These are phyloP conservation scores for Drosophila peninsularis DNA, from an alignment of 2,888 invertebrate species.

Conservation along the genomic window DNA sequence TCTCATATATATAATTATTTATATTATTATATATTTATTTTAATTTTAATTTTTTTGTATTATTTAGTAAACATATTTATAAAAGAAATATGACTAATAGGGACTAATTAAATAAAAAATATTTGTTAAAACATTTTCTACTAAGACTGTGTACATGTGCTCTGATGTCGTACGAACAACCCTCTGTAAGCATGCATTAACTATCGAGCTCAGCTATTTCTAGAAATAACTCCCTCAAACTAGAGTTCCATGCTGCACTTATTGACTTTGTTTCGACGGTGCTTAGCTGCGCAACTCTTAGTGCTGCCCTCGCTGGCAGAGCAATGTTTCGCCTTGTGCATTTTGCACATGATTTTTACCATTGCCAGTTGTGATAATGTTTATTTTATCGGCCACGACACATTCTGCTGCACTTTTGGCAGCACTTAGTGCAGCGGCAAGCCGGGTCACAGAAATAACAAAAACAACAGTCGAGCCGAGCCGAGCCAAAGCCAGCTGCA, in stretches of 20 bases:
- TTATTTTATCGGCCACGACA: conserved; percentile 81
- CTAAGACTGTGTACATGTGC: no score
- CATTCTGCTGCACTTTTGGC: conserved; percentile 81
- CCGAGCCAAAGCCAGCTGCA: neutral
- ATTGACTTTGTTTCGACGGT: neutral
- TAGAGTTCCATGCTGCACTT: no score
- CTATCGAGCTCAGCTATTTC: no score
- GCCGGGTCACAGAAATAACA: conserved; percentile 65
- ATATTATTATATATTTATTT: no score
- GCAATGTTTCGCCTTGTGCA: conserved; percentile 58
- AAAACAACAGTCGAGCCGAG: conserved; percentile 20
- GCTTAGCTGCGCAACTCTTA: neutral
- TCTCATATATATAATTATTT: no score
- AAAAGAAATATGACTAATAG: no score
- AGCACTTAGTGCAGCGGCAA: conserved; percentile 73
- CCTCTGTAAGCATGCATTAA: no score
- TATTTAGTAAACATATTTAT: no score
- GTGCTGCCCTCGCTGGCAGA: conserved; percentile 30
- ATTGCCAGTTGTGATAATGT: conserved; percentile 80
- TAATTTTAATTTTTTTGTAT: no score
- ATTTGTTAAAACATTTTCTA: no score
- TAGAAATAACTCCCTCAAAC: neutral
- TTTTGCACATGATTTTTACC: conserved; percentile 78
- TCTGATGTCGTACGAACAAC: no score
- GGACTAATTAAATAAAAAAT: no score